A percentile compares a stretch with the other conserved stretches of the same genome.
These are phyloP conservation scores for Drosophila bocki DNA, from an alignment of 1,140 invertebrate genomes.

Conservation along the genomic window DNA sequence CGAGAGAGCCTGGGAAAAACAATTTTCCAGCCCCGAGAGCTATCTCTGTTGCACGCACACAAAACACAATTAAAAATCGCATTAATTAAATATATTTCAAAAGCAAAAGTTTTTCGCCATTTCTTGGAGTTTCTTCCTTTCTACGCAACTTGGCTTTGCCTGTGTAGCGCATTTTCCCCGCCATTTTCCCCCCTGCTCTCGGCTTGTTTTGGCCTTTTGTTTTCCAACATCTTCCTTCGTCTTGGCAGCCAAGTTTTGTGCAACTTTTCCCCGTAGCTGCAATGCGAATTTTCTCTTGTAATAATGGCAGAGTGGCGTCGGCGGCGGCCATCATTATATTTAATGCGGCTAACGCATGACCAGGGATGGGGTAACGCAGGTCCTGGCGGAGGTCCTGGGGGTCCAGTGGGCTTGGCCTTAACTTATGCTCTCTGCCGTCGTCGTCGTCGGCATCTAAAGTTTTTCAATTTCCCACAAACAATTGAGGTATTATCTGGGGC, in stretches of 20 bases:
- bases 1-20: background rate
- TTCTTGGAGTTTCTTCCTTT: slow-evolving; percentile 68
- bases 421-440: slow-evolving; percentile 55
- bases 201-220: slow-evolving; percentile 57
- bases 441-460: slow-evolving; percentile 62
- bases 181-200: background rate
- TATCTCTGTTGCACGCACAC: slow-evolving; percentile 10
- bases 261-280: slow-evolving; percentile 70
- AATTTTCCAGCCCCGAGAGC: slow-evolving; percentile 21
- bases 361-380: background rate
- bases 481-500: slow-evolving; percentile 75
- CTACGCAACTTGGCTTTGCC: slow-evolving; percentile 48
- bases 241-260: slow-evolving; percentile 59
- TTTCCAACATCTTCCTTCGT: slow-evolving; percentile 56
- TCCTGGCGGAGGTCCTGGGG: background rate
- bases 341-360: slow-evolving; percentile 76
- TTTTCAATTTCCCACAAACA: slow-evolving; percentile 82
- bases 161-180: background rate
- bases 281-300: slow-evolving; percentile 74
- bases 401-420: slow-evolving; percentile 14
- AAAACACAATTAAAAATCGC: slow-evolving; percentile 79
- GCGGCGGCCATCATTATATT: slow-evolving; percentile 71
- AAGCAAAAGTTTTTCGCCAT: slow-evolving; percentile 76
- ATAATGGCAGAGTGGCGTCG: slow-evolving; percentile 59
- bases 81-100: slow-evolving; percentile 84